Conservation (phyloP, 2,888 invertebrate genomes). For the Pollenia amentaria region DNA sequence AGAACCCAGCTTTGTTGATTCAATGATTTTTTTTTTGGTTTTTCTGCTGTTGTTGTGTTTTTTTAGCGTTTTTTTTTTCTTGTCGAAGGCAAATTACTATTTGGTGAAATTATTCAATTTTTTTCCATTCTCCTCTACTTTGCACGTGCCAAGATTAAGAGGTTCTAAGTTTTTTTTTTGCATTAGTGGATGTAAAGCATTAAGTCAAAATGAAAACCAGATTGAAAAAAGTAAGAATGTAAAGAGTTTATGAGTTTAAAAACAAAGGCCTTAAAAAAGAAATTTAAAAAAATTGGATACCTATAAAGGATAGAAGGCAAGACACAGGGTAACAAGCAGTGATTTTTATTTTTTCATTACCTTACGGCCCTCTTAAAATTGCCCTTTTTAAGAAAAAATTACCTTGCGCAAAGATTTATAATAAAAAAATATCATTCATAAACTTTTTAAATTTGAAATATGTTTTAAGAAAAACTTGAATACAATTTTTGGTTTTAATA, state of each 20-base stretch:
- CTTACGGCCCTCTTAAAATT: no score
- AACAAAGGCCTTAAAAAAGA: no score
- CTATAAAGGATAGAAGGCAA: no score
- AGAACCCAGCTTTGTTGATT: slow-evolving; percentile 40
- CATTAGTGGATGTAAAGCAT: not conserved
- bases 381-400: no score
- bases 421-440: no score
- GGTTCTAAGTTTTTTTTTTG: not conserved
- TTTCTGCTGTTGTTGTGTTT: slow-evolving; percentile 6
- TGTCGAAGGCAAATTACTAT: slow-evolving; percentile 43
- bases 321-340: no score
- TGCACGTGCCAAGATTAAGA: slow-evolving; percentile 50
- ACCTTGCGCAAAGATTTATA: no score
- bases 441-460: no score
- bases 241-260: not conserved
- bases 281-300: no score
- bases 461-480: no score
- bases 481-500: no score
- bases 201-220: slow-evolving; percentile 19
- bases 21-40: slow-evolving; percentile 41
- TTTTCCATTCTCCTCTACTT: slow-evolving; percentile 3
- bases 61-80: not conserved
- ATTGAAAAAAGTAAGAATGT: slow-evolving; percentile 7
- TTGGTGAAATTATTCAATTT: slow-evolving; percentile 59
- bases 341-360: no score